Evolutionary conservation across 2,797 vertebrate species (phyloP).

Genomic region (Micropoecilia bifurca): DNA sequence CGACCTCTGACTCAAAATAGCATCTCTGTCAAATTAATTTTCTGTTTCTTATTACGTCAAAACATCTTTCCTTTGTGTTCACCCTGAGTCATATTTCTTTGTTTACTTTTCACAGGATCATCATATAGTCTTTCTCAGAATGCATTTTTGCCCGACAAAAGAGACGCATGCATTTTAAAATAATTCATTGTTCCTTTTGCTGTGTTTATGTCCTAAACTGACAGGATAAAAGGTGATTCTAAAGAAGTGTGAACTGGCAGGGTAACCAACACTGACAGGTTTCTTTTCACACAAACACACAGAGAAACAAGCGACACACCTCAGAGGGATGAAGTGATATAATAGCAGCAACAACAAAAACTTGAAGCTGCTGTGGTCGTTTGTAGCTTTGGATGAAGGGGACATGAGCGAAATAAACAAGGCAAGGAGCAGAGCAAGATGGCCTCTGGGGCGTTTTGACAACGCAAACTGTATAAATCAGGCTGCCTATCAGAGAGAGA

Average conservation of each 20-base stretch:
- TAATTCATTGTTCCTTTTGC: not conserved
- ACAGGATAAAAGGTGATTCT: slow-evolving; percentile 28
- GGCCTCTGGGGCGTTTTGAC: slow-evolving; percentile 51
- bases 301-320: slow-evolving; percentile 38
- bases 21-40: slow-evolving; percentile 2
- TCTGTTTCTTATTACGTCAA: not conserved
- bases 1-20: slow-evolving; percentile 1
- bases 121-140: not conserved
- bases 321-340: slow-evolving; percentile 53
- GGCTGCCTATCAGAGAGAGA: slow-evolving; percentile 47
- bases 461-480: slow-evolving; percentile 56
- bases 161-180: slow-evolving; percentile 19
- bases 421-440: slow-evolving; percentile 44
- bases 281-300: slow-evolving; percentile 21
- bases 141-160: slow-evolving; percentile 4
- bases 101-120: not conserved
- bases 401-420: slow-evolving; percentile 65
- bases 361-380: slow-evolving; percentile 49
- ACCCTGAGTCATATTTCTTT: slow-evolving; percentile 2
- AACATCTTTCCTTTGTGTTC: slow-evolving; percentile 7
- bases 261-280: slow-evolving; percentile 45
- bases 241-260: slow-evolving; percentile 1
- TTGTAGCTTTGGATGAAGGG: slow-evolving; percentile 47
- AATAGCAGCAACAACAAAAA: slow-evolving; percentile 54
- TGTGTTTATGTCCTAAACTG: slow-evolving; percentile 18